Percentiles rank a stretch among this genome's conserved stretches.
phyloP scores from a whole-genome alignment of 2,113 vertebrate species.

The Cariama cristata region DNA sequence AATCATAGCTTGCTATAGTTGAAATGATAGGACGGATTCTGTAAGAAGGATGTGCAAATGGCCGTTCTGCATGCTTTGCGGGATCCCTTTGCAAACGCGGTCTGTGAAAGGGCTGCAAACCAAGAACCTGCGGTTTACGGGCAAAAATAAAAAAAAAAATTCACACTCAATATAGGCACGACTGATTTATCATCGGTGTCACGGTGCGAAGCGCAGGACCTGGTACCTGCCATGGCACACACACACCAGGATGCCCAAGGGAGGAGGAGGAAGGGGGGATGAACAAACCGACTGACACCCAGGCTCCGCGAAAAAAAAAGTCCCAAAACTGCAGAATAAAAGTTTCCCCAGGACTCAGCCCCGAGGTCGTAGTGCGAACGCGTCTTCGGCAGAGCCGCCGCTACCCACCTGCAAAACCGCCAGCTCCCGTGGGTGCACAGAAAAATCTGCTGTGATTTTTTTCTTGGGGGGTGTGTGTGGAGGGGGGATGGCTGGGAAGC shows the following conservation, averaged over 20 bases:
- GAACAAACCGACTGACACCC: conserved; percentile 47
- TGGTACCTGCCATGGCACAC: neutral
- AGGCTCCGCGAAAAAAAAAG: no score
- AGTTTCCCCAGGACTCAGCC: conserved; percentile 78
- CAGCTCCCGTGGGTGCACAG: neutral
- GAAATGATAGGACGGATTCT: conserved; percentile 98
- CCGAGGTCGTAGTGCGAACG: conserved; percentile 74
- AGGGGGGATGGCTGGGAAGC: neutral
- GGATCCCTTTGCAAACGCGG: conserved; percentile 74
- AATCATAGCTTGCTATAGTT: conserved; percentile 89
- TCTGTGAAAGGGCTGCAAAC: conserved; percentile 72
- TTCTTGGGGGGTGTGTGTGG: neutral
- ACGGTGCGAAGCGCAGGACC: neutral
- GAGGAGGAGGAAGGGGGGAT: neutral
- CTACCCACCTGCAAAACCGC: conserved; percentile 58
- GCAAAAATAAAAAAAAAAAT: neutral
- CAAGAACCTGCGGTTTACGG: conserved; percentile 77
- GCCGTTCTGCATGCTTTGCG: conserved; percentile 78
- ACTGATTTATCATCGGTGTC: neutral
- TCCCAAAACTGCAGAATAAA: conserved; percentile 78
- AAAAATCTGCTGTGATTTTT: neutral
- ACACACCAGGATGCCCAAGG: neutral
- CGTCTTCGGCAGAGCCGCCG: conserved; percentile 49
- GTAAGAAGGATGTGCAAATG: conserved; percentile 87
- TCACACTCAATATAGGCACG: conserved; percentile 15